phyloP scores from a whole-genome alignment of 2,888 invertebrate genomes.

The Ormyrus pomaceus region DNA sequence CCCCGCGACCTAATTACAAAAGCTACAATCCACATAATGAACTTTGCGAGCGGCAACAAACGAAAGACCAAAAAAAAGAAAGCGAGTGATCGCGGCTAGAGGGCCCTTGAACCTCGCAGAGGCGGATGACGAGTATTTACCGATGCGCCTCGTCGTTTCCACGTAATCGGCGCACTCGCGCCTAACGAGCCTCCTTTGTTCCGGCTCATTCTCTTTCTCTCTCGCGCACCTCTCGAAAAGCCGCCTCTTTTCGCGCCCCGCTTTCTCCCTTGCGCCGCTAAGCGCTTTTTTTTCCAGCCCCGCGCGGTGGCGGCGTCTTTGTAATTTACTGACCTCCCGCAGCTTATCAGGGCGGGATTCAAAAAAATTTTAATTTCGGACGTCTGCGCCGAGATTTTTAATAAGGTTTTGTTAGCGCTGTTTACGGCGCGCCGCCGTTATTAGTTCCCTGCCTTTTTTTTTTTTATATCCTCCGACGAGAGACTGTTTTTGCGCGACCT shows the following conservation, averaged over 20 bases:
- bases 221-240: slow-evolving; percentile 52
- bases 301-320: background rate
- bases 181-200: slow-evolving; percentile 73
- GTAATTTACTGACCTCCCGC: slow-evolving; percentile 17
- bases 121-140: slow-evolving; percentile 64
- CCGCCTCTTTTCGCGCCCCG: background rate
- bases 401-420: slow-evolving; percentile 8
- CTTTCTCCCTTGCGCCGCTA: background rate
- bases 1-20: too few relatives aligned
- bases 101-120: background rate
- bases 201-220: slow-evolving; percentile 60
- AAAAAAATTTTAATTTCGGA: slow-evolving; percentile 19
- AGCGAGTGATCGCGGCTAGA: too few relatives aligned
- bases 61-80: too few relatives aligned
- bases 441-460: background rate
- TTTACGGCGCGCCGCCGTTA: background rate
- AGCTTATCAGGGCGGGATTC: slow-evolving; percentile 10
- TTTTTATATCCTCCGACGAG: too few relatives aligned
- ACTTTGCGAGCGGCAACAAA: too few relatives aligned
- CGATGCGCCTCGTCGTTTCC: slow-evolving; percentile 60
- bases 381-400: background rate
- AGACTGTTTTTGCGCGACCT: too few relatives aligned
- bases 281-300: background rate
- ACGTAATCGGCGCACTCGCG: slow-evolving; percentile 66
- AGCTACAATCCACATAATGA: too few relatives aligned